Evolutionary conservation across 23 tunicate species (phyloP), one percentile per base, ranked within the genome.

Genomic region (Ascidia mentula): DNA sequence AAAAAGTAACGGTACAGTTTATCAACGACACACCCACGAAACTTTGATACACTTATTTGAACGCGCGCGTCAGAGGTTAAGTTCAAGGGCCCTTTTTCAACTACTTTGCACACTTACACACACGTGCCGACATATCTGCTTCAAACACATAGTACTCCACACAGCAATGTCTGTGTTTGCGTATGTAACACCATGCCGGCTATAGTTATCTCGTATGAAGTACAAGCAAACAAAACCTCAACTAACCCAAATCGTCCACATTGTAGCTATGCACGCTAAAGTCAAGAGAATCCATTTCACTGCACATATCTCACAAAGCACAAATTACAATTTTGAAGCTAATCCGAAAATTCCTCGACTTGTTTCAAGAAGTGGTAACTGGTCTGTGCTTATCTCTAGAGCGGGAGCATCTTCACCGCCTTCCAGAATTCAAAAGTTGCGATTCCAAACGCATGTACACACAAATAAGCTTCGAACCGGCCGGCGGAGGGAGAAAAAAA

Each of bases 401-500:
- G 53, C 65, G 1, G 65, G 15, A 53, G 65, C 65, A 53, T 53
- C 65, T 3, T 53, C 12, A 9, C 65, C 22, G 13, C 7, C 13
- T 20, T 53, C 65, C 4, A 28, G 65, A 53, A 5, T 53, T 53
- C 65, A 53, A 53, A 53, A 53, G 65, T 53, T 53, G 65, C 65
- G 65, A 53, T 5, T 53, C 65, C 65, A 53, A 53, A 53, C 65
- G 65, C 65, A 53, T 53, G 65, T 53, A 53, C 65, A 53, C 65
- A 53, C 65, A 53, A 53, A 53, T 53, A 53, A 53, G 65, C 65
- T 26, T 26, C 65, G 24, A 53, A 53, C 24, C 12, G 65, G 24
- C 65, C 65, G 65, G 65, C 65, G 65, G n/a, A n/a, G n/a, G n/a
- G n/a, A n/a, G n/a, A n/a, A n/a, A n/a, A n/a, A 53, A 9, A 5